A percentile compares a stretch with the other conserved stretches of the same genome.
Evolutionary conservation across 2,888 invertebrate genomes (phyloP).

Genomic region (Diplazon laetatorius): DNA sequence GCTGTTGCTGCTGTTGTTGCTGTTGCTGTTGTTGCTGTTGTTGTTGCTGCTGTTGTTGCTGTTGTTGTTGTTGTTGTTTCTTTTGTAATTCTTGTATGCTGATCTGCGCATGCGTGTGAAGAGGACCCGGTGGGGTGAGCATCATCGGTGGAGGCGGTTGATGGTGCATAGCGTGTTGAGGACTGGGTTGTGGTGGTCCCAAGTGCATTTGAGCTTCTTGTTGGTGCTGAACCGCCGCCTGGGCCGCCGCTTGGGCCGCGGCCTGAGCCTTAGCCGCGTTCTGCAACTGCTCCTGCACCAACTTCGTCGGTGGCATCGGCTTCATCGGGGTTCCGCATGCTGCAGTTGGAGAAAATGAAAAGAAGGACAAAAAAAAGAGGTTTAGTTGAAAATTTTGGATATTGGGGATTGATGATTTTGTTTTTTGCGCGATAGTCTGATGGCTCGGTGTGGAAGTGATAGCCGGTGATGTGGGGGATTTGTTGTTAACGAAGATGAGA

Average conservation of each 20-base stretch:
- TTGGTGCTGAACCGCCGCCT: constrained; percentile 77
- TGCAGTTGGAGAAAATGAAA: constrained; percentile 75
- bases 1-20: constrained; percentile 84
- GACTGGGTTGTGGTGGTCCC: constrained; percentile 79
- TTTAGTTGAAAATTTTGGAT: too few relatives aligned
- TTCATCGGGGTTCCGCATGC: constrained; percentile 86
- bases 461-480: neutral
- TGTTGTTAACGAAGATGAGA: neutral
- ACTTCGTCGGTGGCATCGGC: constrained; percentile 91
- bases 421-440: constrained; percentile 65
- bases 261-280: constrained; percentile 81
- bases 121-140: constrained; percentile 90
- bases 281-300: constrained; percentile 84
- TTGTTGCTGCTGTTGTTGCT: constrained; percentile 80
- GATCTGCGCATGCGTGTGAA: constrained; percentile 88
- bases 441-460: constrained; percentile 60
- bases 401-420: neutral
- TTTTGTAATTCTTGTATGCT: constrained; percentile 87
- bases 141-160: constrained; percentile 86
- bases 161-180: constrained; percentile 77
- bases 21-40: constrained; percentile 84
- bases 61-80: constrained; percentile 84
- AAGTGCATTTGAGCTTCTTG: constrained; percentile 80
- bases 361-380: too few relatives aligned
- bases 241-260: constrained; percentile 78